Evolutionary conservation across 2,888 invertebrate species (phyloP), one percentile per base, ranked within the genome.

Genomic region (Diadegma fenestrale): DNA sequence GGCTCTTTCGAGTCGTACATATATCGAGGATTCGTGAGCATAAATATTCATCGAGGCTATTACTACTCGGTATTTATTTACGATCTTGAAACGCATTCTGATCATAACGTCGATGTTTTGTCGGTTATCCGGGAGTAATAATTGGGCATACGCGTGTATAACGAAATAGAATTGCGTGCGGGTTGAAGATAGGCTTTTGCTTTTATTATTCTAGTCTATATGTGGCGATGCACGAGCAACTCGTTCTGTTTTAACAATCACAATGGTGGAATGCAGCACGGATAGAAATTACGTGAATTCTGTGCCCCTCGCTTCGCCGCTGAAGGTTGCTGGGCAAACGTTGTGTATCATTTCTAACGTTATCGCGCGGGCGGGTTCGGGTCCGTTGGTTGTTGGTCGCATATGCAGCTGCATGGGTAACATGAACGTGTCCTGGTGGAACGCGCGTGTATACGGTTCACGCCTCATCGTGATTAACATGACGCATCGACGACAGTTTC

Each of bases 41-140:
- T 88, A 87, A 87, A 88, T 88, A 87, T 87, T 86, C 82, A 87
- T 87, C 80, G 78, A 41, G 63, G 75, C 63, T 78, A 68, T 58
- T 78, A 51, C 86, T 78, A 79, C 84, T 80, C 84, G 68, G 80
- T 84, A 88, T 88, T 82, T 86, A 86, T 87, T 88, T 86, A 88
- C 84, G 85, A 85, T 86, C 80, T 78, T 69, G 54, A 43, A 80
- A 61, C 80, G 54, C 69, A 75, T 86, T 83, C 68, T 73, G 68
- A 86, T 86, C 73, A 73, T 73, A 58, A 61, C 73, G 73, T 43
- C n/a, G 72, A 41, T 19, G 41, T 72, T 72, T 54, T 22, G 58
- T 22, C 37, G 58, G 72, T 72, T 72, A 72, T 54, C 45, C 72
- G 45, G 4, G 37, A 45, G 33, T 33, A 51, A 64, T 64, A 64